These are phyloP conservation scores for Neogobius melanostomus DNA, from an alignment of 2,113 vertebrate genomes.

Conservation along the genomic window DNA sequence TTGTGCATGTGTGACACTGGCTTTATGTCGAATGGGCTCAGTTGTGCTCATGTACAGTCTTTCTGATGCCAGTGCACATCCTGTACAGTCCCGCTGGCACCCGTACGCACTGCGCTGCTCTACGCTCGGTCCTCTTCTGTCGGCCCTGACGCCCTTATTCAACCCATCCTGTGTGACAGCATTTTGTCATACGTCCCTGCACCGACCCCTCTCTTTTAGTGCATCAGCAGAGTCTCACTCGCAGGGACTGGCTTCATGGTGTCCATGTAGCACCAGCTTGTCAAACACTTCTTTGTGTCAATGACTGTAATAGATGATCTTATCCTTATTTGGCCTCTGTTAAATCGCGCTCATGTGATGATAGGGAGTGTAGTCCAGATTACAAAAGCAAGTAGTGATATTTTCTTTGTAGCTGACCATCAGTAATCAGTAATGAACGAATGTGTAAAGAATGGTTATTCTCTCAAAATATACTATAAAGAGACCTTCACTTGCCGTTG, in stretches of 20 bases:
- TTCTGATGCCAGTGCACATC: constrained; percentile 28
- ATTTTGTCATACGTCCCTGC: constrained; percentile 32
- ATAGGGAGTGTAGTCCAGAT: constrained; percentile 8
- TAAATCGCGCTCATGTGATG: constrained; percentile 51
- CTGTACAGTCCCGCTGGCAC: constrained; percentile 29
- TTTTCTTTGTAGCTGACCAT: not conserved
- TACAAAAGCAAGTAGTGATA: constrained; percentile 10
- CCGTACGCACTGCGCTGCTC: constrained; percentile 57
- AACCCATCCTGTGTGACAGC: constrained; percentile 53
- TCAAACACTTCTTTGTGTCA: constrained; percentile 52
- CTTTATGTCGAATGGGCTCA: constrained; percentile 18
- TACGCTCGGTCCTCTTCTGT: constrained; percentile 7
- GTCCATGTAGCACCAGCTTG: constrained; percentile 31
- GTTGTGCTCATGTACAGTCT: constrained; percentile 30
- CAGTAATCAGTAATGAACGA: not conserved
- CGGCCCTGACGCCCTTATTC: constrained; percentile 44
- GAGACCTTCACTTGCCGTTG: not conserved
- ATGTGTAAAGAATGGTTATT: not conserved
- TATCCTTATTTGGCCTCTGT: constrained; percentile 68
- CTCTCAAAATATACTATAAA: not conserved
- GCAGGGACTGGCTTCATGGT: constrained; percentile 20
- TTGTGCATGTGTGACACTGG: not conserved
- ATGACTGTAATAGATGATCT: constrained; percentile 38
- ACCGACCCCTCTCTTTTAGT: constrained; percentile 26
- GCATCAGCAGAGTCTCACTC: constrained; percentile 20